Base-by-base conservation (phyloP, 2,888 invertebrate species). In the Anoncus sp. region DNA sequence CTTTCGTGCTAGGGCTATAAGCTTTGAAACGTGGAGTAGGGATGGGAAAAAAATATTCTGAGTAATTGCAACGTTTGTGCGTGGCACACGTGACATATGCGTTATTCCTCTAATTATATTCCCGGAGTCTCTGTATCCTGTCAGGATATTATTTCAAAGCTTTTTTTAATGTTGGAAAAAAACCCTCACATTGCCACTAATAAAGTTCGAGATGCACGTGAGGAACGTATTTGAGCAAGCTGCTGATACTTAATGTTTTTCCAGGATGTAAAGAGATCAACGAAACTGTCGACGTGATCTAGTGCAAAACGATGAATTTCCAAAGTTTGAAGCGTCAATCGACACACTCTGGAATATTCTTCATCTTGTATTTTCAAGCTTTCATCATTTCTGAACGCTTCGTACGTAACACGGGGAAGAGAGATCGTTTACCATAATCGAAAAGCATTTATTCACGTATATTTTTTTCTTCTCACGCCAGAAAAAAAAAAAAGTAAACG, bases 391-490 rank as follows among this genome's bases (percentile, higher is more conserved):
- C 40, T n/a, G 0, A 24, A 18, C 12, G 31, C n/a, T 24, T n/a
- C 43, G 14, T 51, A 2, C n/a, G 20, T 31, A 35, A n/a, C 9
- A 18, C n/a, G 20, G 38, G 2, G 47, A 57, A 16, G 20, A 47
- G 35, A 7, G 35, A 69, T 12, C 59, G 18, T 69, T 69, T 69
- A 59, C n/a, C 22, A 31, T 57, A 47, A 35, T 69, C 27, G 35
- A 59, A 51, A 27, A 57, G 31, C 35, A 57, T 72, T 55, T 57
- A 35, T 47, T 14, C 24, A 14, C 16, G 27, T 62, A 47, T 22
- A 63, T 24, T 43, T 70, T 43, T 43, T 43, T n/a, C 14, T 22
- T 31, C 22, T 24, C 1, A n/a, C 49, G 16, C n/a, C n/a, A 24
- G 38, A 3, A n/a, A 59, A 14, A n/a, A 51, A 51, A n/a, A 40